These are phyloP conservation scores for Choloepus hoffmanni DNA, from an alignment of 2,113 vertebrate genomes.

Conservation along the genomic window DNA sequence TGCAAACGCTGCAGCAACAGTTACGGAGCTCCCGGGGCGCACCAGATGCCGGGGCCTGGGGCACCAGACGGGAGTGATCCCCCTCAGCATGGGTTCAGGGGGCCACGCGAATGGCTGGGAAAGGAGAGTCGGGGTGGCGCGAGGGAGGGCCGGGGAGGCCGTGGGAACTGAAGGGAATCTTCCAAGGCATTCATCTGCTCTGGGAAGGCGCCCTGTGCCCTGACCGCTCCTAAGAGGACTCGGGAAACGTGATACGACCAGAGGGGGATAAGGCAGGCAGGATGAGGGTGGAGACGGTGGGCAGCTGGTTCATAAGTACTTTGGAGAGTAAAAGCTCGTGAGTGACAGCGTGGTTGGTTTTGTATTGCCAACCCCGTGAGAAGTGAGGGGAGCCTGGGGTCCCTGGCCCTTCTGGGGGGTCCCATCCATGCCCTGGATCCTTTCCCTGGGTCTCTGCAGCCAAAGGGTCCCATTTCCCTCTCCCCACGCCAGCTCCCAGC, in stretches of 20 bases:
- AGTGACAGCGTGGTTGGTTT: too few relatives aligned
- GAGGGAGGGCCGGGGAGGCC: too few relatives aligned
- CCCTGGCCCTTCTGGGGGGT: background rate
- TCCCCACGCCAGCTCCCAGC: background rate
- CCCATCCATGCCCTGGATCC: background rate
- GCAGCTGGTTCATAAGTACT: background rate
- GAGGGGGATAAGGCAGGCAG: too few relatives aligned
- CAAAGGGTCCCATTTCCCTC: too few relatives aligned
- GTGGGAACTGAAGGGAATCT: too few relatives aligned
- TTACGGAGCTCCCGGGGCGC: fast-evolving
- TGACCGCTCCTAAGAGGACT: too few relatives aligned
- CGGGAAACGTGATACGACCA: too few relatives aligned
- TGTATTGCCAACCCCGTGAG: background rate
- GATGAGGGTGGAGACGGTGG: too few relatives aligned
- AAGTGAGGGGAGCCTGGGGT: too few relatives aligned
- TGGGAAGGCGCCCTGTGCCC: too few relatives aligned
- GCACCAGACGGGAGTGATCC: background rate
- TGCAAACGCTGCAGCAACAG: background rate
- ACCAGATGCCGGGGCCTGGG: background rate
- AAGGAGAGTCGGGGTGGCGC: too few relatives aligned
- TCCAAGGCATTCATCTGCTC: too few relatives aligned
- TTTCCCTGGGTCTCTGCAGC: background rate
- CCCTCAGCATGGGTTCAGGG: background rate
- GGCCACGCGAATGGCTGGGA: background rate
- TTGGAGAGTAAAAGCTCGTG: background rate